Percentiles rank a stretch among this genome's conserved stretches.
phyloP scores from a whole-genome alignment of 2,797 vertebrate genomes.

The Micrastur ruficollis region DNA sequence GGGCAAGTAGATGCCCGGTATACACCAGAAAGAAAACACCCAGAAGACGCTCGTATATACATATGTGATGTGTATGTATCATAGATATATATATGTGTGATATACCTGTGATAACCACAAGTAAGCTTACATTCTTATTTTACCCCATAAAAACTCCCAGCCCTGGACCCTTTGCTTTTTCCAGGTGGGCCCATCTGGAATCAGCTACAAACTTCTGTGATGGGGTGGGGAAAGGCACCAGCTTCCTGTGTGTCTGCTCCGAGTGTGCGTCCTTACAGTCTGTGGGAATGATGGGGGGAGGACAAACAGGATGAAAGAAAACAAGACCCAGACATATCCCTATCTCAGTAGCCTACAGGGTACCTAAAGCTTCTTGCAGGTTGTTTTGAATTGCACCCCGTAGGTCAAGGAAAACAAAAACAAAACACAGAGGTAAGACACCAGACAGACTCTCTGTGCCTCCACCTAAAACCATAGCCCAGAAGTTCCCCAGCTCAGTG shows the following conservation, averaged over 20 bases:
- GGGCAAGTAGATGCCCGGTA: background rate
- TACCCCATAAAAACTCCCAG: background rate
- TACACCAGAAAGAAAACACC: background rate
- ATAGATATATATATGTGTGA: no score
- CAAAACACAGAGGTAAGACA: background rate
- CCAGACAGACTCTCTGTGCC: background rate
- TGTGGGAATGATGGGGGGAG: background rate
- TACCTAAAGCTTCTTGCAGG: background rate
- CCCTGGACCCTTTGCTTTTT: background rate
- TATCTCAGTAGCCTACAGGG: background rate
- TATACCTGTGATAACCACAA: background rate
- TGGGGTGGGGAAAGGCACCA: background rate
- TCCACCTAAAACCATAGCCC: background rate
- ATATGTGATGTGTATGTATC: background rate
- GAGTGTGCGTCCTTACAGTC: background rate
- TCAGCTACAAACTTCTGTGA: background rate
- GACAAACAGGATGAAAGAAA: background rate
- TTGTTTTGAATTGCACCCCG: background rate
- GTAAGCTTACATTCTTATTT: background rate
- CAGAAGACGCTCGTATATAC: background rate
- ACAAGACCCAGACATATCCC: background rate
- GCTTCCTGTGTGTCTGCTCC: background rate
- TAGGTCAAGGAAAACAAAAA: no score
- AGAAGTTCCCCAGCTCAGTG: background rate
- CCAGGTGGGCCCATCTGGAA: background rate